A percentile compares a stretch with the other conserved stretches of the same genome.
Evolutionary conservation across 2,797 vertebrate genomes (phyloP).

Genomic region (Rhinella marina): DNA sequence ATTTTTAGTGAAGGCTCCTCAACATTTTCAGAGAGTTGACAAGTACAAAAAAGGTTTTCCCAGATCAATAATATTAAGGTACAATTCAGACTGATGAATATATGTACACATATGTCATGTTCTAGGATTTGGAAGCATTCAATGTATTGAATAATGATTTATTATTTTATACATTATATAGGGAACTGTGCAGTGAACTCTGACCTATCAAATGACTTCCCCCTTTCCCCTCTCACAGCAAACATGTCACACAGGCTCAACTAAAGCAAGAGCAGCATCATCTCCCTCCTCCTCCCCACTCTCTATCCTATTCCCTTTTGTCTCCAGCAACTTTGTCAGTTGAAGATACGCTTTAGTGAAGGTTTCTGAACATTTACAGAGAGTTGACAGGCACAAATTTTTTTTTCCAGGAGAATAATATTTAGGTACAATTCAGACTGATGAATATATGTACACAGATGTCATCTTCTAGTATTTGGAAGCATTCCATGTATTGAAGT

Average conservation of each 20-base stretch:
- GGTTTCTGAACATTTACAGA: not conserved
- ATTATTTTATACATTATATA: no score
- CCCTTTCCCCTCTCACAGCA: not conserved
- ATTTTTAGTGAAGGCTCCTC: not conserved
- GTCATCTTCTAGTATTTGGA: not conserved
- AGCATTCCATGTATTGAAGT: not conserved
- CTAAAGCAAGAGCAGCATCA: not conserved
- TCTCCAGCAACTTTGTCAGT: not conserved
- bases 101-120: no score
- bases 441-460: not conserved
- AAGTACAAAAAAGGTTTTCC: no score
- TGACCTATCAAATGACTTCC: no score
- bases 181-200: no score
- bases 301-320: no score
- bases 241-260: not conserved
- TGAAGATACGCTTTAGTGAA: not conserved
- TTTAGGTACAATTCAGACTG: not conserved
- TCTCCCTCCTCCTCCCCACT: not conserved
- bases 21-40: not conserved
- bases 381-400: no score
- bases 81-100: no score
- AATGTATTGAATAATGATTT: no score
- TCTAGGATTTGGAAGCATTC: no score
- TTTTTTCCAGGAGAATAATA: not conserved
- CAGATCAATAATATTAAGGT: no score